Conservation (phyloP, 2,888 invertebrate species). For the Himalopsyche kuldschensis region DNA sequence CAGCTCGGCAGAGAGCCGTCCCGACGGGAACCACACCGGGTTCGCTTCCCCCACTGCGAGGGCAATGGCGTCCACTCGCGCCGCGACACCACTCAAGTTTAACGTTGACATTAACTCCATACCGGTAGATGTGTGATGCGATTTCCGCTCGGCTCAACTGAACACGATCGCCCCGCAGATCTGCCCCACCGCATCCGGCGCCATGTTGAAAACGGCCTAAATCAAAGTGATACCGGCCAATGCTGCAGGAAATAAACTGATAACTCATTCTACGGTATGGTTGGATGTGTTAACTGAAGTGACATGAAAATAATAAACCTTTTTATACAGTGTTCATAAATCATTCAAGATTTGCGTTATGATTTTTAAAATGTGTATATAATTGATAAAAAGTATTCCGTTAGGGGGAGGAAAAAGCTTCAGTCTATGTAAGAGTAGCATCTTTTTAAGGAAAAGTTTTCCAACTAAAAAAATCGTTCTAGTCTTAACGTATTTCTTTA, state of each 20-base stretch:
- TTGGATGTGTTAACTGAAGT: too few species aligned
- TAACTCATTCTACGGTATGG: neutral
- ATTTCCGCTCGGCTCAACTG: neutral
- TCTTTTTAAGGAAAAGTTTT: too few species aligned
- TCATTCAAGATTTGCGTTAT: too few species aligned
- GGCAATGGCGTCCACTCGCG: neutral
- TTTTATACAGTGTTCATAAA: too few species aligned
- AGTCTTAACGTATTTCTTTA: too few species aligned
- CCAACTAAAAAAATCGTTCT: too few species aligned
- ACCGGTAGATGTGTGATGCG: neutral
- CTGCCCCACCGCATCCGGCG: neutral
- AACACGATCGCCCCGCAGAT: neutral
- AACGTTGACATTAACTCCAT: neutral
- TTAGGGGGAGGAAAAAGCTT: too few species aligned
- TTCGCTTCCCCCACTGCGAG: neutral
- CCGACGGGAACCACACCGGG: conserved; percentile 26
- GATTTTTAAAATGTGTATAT: too few species aligned
- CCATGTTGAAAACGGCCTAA: neutral
- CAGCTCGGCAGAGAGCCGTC: conserved; percentile 23
- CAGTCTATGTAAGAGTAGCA: too few species aligned
- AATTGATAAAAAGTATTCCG: too few species aligned
- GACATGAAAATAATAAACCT: too few species aligned
- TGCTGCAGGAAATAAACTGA: neutral
- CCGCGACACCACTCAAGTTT: conserved; percentile 13
- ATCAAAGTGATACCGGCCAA: neutral